Percentiles rank a stretch among this genome's conserved stretches.
These are phyloP conservation scores for Dicrostonyx torquatus DNA, from an alignment of 2,797 vertebrate species.

Conservation along the genomic window DNA sequence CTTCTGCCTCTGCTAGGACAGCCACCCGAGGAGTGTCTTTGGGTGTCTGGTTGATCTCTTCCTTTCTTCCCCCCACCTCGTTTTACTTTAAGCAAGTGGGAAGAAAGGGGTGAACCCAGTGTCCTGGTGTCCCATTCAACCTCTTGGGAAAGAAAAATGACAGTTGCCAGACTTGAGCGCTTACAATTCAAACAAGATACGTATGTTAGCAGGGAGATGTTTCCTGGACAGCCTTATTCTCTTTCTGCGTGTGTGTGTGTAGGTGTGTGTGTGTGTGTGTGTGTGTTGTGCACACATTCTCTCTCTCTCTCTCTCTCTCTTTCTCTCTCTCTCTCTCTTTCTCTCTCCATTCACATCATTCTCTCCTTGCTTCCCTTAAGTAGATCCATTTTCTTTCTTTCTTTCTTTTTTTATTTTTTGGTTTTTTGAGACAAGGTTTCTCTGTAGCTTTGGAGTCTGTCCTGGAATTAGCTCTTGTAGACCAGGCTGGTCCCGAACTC, in stretches of 20 bases:
- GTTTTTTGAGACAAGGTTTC: no score
- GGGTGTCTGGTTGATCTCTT: neutral
- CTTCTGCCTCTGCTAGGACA: neutral
- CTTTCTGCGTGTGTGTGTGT: neutral
- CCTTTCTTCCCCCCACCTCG: neutral
- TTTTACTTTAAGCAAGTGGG: neutral
- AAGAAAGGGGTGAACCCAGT: neutral
- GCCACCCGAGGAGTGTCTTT: neutral
- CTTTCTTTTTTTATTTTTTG: no score
- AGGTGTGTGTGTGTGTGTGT: no score
- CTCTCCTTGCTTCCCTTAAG: neutral
- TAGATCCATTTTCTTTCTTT: neutral
- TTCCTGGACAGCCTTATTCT: neutral
- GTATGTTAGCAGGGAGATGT: neutral
- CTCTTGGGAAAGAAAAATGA: neutral
- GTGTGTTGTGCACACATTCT: no score
- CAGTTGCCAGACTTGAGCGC: conserved; percentile 19
- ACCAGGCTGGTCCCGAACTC: no score
- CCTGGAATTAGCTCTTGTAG: no score
- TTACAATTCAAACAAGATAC: neutral
- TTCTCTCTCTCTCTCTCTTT: no score
- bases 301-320: neutral
- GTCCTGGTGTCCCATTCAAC: neutral
- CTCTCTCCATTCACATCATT: no score
- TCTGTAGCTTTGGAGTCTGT: no score